phyloP scores from a whole-genome alignment of 2,113 vertebrate species.

The Rallus limicola region DNA sequence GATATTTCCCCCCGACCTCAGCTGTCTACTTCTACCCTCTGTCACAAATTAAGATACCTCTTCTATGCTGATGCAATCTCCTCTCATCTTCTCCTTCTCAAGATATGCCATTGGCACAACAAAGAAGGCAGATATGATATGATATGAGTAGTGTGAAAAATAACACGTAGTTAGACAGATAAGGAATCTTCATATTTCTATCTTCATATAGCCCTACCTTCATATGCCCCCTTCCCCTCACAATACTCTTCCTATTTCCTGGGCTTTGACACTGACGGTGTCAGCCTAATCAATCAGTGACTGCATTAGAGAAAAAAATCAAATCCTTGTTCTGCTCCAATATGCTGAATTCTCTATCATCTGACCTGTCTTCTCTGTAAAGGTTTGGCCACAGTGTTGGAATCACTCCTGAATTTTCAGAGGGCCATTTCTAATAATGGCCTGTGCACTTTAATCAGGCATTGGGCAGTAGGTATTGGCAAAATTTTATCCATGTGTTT shows the following conservation, averaged over 20 bases:
- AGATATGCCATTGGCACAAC: background rate
- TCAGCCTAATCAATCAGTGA: background rate
- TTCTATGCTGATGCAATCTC: background rate
- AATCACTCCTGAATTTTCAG: background rate
- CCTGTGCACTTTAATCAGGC: background rate
- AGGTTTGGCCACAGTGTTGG: background rate
- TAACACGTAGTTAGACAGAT: accelerated
- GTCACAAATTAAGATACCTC: background rate
- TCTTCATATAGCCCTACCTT: too few species aligned
- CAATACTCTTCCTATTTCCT: background rate
- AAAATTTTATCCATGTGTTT: background rate
- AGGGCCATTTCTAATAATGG: background rate
- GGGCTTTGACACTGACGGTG: background rate
- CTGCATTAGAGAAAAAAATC: background rate
- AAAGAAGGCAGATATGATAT: background rate
- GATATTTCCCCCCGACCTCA: background rate
- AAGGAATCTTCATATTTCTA: too few species aligned
- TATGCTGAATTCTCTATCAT: background rate
- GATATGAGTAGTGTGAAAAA: background rate
- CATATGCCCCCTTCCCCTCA: background rate
- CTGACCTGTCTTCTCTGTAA: background rate
- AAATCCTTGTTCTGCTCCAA: background rate
- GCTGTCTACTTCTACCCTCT: background rate
- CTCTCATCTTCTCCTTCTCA: background rate
- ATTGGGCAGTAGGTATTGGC: background rate